Conservation (phyloP, 2,797 vertebrate genomes). For the Pangasius krempfi region DNA sequence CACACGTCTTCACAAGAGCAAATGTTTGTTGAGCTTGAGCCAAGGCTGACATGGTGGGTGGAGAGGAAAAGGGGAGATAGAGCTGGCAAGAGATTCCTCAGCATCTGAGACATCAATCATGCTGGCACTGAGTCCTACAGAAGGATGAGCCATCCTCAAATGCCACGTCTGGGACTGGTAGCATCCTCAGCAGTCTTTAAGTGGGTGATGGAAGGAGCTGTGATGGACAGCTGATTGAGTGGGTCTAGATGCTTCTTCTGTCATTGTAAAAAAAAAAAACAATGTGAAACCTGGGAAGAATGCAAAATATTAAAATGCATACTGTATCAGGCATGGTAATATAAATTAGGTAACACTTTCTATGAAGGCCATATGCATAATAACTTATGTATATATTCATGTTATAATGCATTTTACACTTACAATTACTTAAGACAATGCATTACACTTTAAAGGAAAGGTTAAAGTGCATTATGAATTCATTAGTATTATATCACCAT, state of each 20-base stretch:
- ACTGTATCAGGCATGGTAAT: not conserved
- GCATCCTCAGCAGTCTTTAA: slow-evolving; percentile 27
- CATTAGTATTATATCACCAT: not conserved
- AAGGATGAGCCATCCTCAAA: slow-evolving; percentile 52
- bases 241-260: slow-evolving; percentile 22
- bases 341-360: not conserved
- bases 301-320: not conserved
- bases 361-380: not conserved
- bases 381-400: not conserved
- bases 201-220: slow-evolving; percentile 35
- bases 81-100: slow-evolving; percentile 26
- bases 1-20: slow-evolving; percentile 37
- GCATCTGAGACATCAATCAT: slow-evolving; percentile 51
- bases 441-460: not conserved
- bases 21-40: slow-evolving; percentile 38
- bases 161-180: slow-evolving; percentile 44
- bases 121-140: slow-evolving; percentile 27
- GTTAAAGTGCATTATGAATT: not conserved
- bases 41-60: slow-evolving; percentile 35
- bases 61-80: slow-evolving; percentile 6
- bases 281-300: not conserved
- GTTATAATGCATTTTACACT: not conserved
- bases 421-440: not conserved
- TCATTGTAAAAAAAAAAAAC: slow-evolving; percentile 8
- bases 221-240: slow-evolving; percentile 45